Evolutionary conservation across 2,797 vertebrate species (phyloP).

Genomic region (Siniperca obscura): DNA sequence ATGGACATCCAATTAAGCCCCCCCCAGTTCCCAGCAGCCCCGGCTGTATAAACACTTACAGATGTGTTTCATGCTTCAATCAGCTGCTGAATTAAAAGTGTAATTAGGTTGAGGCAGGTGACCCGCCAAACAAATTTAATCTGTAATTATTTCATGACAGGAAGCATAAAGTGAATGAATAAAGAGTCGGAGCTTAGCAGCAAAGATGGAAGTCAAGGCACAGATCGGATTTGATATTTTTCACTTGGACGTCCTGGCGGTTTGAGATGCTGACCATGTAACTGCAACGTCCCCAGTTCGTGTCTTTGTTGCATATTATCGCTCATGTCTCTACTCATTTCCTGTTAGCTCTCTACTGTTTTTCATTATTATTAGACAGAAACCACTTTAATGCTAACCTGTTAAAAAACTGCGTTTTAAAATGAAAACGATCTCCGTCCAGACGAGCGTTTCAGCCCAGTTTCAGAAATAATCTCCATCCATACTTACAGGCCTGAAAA

Average conservation of each 20-base stretch:
- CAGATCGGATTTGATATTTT: neutral
- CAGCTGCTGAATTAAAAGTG: conserved; percentile 57
- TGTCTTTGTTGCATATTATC: neutral
- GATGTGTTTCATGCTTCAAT: conserved; percentile 55
- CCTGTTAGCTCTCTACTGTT: too few relatives aligned
- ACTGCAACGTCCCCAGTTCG: too few relatives aligned
- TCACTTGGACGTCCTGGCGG: neutral
- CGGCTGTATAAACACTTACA: conserved; percentile 39
- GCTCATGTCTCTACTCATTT: neutral
- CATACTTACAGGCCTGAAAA: too few relatives aligned
- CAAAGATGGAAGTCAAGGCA: neutral
- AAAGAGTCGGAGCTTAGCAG: conserved; percentile 6
- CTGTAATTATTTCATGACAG: conserved; percentile 37
- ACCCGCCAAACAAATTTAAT: conserved; percentile 56
- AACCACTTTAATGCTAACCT: neutral
- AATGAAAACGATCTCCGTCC: too few relatives aligned
- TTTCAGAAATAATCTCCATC: too few relatives aligned
- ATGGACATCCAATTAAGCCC: conserved; percentile 42
- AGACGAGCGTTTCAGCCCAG: too few relatives aligned
- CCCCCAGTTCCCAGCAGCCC: conserved; percentile 31
- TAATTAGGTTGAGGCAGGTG: conserved; percentile 60
- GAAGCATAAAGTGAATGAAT: conserved; percentile 34
- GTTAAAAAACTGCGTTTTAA: too few relatives aligned
- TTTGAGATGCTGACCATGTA: neutral
- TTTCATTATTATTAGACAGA: neutral